Base-by-base conservation (phyloP, 2,888 invertebrate genomes). In the Blastobasis adustella region DNA sequence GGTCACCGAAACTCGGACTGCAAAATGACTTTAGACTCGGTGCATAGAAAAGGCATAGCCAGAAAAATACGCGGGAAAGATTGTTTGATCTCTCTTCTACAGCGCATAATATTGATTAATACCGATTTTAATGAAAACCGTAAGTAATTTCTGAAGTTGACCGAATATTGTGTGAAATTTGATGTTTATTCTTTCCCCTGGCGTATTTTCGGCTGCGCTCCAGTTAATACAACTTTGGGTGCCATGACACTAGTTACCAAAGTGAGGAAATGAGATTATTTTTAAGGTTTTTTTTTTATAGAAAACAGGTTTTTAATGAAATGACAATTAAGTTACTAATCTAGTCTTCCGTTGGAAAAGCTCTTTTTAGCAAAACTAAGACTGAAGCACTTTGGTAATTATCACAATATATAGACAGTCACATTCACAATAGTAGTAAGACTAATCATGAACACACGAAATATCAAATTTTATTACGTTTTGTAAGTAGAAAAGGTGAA, bases 231-330 rank as follows among this genome's bases (percentile, higher is more conserved):
- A 23, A 23, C 23, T 47, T 40, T 69, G 56, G 69, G 85, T 86
- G 85, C 86, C 86, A 84, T 86, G 81, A 80, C 77, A 78, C 60
- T 57, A 69, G 83, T 85, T 85, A 85, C 85, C 85, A 83, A 82
- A 84, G 82, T 81, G 75, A 75, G 71, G 45, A 66, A 73, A 75
- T 76, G 82, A 82, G 77, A 79, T 80, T 83, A 46, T 46, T 50
- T 40, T 45, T 48, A 48, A 52, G 43, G 46, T 23, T 42, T 49
- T 10, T 47, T 45, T 36, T 44, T 47, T 50, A 52, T 47, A 23
- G 23, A 48, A 40, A 45, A 23, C 23, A 23, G 23, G 23, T 23
- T 23, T 23, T 23, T 46, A 37, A 49, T 46, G 6, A 67, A 71
- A 73, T 76, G 72, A 76, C 73, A 76, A 69, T 73, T 61, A 69